Percentiles rank a stretch among this genome's conserved stretches.
Evolutionary conservation across 2,113 vertebrate genomes (phyloP).

Genomic region (Eclectus roratus): DNA sequence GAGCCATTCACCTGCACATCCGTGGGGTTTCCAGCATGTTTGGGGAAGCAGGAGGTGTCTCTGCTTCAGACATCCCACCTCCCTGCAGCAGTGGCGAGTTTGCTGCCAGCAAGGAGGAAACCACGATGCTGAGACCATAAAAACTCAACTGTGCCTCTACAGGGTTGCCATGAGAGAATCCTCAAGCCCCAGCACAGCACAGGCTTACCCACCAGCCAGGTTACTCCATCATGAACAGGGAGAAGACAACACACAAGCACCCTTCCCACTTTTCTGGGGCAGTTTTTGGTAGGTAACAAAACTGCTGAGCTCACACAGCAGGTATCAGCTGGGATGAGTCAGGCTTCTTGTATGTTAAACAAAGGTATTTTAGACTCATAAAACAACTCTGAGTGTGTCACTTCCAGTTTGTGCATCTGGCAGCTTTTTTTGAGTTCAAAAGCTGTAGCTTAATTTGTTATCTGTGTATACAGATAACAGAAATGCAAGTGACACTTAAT

Average conservation of each 20-base stretch:
- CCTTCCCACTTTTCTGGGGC: neutral
- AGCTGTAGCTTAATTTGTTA: neutral
- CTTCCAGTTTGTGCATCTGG: neutral
- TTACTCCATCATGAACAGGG: rapidly evolving
- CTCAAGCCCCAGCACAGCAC: neutral
- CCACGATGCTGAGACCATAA: neutral
- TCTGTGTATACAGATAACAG: neutral
- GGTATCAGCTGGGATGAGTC: neutral
- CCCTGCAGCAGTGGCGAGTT: neutral
- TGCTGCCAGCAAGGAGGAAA: neutral
- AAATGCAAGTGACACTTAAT: neutral
- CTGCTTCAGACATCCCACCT: neutral
- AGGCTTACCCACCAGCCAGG: neutral
- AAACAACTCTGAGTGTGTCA: neutral
- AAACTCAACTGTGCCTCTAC: neutral
- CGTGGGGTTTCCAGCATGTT: rapidly evolving
- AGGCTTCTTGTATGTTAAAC: neutral
- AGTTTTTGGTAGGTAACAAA: neutral
- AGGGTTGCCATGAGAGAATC: rapidly evolving
- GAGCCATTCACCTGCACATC: rapidly evolving
- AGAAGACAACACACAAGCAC: neutral
- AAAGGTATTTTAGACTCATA: neutral
- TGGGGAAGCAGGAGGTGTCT: neutral
- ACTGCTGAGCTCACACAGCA: neutral
- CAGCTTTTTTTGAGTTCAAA: neutral